A percentile compares a stretch with the other conserved stretches of the same genome.
phyloP scores from a whole-genome alignment of 2,888 invertebrate genomes.

The Drosophila heteroneura region DNA sequence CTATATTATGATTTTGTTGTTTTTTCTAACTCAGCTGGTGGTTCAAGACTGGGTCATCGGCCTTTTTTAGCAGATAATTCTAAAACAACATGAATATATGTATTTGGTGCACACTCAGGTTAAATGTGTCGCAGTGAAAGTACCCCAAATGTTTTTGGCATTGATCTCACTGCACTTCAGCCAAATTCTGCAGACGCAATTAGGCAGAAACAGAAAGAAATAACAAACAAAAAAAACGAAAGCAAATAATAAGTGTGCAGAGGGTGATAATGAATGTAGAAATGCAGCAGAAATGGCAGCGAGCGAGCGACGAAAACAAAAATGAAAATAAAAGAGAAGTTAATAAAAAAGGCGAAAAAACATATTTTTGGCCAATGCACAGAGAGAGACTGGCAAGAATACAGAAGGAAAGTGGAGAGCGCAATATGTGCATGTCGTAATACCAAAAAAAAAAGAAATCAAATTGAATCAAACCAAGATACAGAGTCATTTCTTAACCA shows the following conservation, averaged over 20 bases:
- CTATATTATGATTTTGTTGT: conserved; percentile 20
- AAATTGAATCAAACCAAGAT: conserved; percentile 20
- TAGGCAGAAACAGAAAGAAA: conserved; percentile 37
- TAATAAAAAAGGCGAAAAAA: conserved; percentile 38
- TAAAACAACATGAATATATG: not conserved
- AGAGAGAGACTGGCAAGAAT: conserved; percentile 35
- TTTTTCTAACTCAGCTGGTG: conserved; percentile 27
- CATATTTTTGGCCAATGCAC: conserved; percentile 43
- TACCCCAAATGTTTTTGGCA: conserved; percentile 70
- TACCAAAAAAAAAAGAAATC: conserved; percentile 43
- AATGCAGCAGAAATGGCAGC: conserved; percentile 32
- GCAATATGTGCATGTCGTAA: conserved; percentile 74
- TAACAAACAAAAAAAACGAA: conserved; percentile 10
- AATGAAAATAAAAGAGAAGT: conserved; percentile 47
- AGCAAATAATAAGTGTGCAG: conserved; percentile 13
- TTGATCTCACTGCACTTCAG: conserved; percentile 71
- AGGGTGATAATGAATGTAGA: conserved; percentile 36
- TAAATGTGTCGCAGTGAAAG: conserved; percentile 67
- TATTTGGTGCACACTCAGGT: conserved; percentile 17
- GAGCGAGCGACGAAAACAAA: conserved; percentile 43
- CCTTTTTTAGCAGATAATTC: conserved; percentile 18
- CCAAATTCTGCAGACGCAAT: conserved; percentile 50
- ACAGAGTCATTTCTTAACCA: conserved; percentile 8
- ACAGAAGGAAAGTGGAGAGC: conserved; percentile 39
- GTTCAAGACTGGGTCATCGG: conserved; percentile 29